Evolutionary conservation across 2,797 vertebrate species (phyloP), one percentile per base, ranked within the genome.

Genomic region (Takifugu rubripes): DNA sequence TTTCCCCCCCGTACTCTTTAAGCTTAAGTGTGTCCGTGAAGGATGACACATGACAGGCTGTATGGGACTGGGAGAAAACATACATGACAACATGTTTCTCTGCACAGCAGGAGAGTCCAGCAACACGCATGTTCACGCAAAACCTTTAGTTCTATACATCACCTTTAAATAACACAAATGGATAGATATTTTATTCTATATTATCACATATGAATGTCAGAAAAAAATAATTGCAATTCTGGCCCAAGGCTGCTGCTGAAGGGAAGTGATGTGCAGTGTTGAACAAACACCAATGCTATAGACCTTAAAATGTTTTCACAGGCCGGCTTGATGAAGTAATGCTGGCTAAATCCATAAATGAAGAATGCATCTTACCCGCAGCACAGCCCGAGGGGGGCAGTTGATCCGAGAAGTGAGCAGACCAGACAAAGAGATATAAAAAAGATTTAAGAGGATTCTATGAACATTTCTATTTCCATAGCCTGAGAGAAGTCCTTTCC

Each of bases 61-160:
- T 2, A n/a, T 66, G 21, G 31, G 49, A 50, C 2, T 11, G 56
- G 12, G 26, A 63, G 46, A 56, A n/a, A 36, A 16, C 43, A 54
- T 71, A 21, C 21, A 21, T 10, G 7, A 40, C 17, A 50, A 62
- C 54, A 48, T 40, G 10, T 59, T 52, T 69, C 49, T 69, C 51
- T 5, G 60, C 59, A 31, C 66, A 66, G 68, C 61, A 49, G 59
- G 59, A 26, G 24, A 1, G 10, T 69, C 49, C 48, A 69, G 76
- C 66, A 72, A 43, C 26, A 50, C 26, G 5, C 52, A 48, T 31
- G 48, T 25, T 61, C 15, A 24, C 29, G 21, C 49, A 55, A 50
- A 56, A 49, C 49, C 46, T 43, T 17, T 24, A 59, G 60, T 70
- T 52, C 46, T 29, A 5, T 12, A 40, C 17, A 8, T 52, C 47